A percentile compares a stretch with the other conserved stretches of the same genome.
Conservation (phyloP, 2,888 invertebrate genomes). For the Drosophila kanekoi region DNA sequence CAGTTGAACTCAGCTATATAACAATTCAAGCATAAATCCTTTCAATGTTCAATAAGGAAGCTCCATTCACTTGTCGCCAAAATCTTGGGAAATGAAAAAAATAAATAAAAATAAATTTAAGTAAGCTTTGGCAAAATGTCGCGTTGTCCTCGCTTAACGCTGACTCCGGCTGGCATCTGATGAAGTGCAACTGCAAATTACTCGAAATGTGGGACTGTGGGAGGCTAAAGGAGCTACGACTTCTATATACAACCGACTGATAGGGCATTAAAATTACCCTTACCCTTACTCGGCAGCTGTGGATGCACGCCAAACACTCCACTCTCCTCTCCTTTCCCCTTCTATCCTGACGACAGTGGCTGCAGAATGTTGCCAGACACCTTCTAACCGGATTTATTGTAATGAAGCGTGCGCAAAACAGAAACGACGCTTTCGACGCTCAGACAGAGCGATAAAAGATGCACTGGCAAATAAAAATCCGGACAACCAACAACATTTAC, state of each 20-base stretch:
- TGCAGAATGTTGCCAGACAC: constrained; percentile 43
- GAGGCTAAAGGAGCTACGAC: constrained; percentile 8
- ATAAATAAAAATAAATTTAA: constrained; percentile 32
- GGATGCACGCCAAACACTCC: constrained; percentile 1
- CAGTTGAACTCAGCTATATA: background rate
- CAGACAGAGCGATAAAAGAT: constrained; percentile 71
- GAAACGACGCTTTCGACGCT: constrained; percentile 66
- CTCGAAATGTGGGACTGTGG: constrained; percentile 10
- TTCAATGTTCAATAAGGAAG: background rate
- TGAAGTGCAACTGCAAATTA: constrained; percentile 61
- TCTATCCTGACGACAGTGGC: background rate
- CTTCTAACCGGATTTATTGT: constrained; percentile 80
- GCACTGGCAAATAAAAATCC: constrained; percentile 66
- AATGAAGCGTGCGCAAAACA: constrained; percentile 83
- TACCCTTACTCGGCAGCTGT: constrained; percentile 61
- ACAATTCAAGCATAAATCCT: background rate
- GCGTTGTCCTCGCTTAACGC: constrained; percentile 43
- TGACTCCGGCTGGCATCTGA: constrained; percentile 48
- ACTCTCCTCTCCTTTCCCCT: background rate
- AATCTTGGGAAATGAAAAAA: background rate
- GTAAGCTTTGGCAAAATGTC: constrained; percentile 25
- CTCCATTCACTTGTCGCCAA: background rate
- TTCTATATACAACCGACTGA: constrained; percentile 50
- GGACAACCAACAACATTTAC: constrained; percentile 32
- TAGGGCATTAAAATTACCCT: constrained; percentile 81